Percentiles rank a stretch among this genome's conserved stretches.
Evolutionary conservation across 35 echinoderm and acorn worm genomes (phyloP).

Genomic region (Apostichopus californicus): DNA sequence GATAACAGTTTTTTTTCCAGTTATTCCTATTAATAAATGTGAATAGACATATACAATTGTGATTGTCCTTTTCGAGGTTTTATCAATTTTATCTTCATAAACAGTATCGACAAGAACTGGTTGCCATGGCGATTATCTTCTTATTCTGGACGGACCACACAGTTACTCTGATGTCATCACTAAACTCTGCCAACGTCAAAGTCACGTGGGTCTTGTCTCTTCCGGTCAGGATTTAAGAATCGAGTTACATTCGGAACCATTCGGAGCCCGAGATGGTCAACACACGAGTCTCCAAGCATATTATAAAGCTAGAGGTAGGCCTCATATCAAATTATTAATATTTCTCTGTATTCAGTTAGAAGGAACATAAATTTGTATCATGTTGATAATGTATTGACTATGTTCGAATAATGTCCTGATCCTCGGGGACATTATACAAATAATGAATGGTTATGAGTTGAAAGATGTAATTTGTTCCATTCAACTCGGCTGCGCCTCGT

Average conservation of each 20-base stretch:
- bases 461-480: no score
- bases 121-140: constrained; percentile 77
- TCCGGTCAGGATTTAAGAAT: constrained; percentile 62
- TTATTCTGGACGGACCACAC: constrained; percentile 69
- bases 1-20: no score
- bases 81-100: constrained; percentile 13
- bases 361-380: no score
- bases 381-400: no score
- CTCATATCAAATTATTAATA: no score
- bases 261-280: not conserved
- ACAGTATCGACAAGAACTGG: constrained; percentile 51
- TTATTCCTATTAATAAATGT: no score
- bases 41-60: no score
- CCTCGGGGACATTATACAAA: no score
- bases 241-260: constrained; percentile 65
- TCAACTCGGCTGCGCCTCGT: no score
- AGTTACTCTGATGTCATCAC: constrained; percentile 79
- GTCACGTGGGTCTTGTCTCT: constrained; percentile 70
- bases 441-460: no score
- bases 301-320: not conserved
- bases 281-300: not conserved
- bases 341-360: no score
- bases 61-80: not conserved
- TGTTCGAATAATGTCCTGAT: no score
- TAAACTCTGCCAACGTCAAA: constrained; percentile 81